Evolutionary conservation across 2,797 vertebrate genomes (phyloP), one percentile per base, ranked within the genome.

Genomic region (Esox masquinongy): DNA sequence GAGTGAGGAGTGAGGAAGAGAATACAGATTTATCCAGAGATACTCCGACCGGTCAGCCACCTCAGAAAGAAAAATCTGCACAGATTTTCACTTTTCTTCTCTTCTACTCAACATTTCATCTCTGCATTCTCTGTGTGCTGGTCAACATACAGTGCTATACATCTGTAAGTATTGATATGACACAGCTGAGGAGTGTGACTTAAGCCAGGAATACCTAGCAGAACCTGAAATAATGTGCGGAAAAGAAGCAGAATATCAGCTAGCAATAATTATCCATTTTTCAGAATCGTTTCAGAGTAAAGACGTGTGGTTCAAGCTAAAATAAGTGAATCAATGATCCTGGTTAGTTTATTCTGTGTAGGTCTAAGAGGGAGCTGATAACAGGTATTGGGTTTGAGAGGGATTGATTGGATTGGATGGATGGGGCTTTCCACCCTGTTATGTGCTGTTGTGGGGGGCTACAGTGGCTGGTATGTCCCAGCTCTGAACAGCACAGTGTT

Each of bases 1-100:
- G 43, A 64, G 31, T 34, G 53, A 53, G 56, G 49, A 14, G 64
- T 53, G 34, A 31, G 34, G 16, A 34, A 24, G 22, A 50, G 71
- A 70, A 83, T 83, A 84, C 83, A 81, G 77, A 86, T 87, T 80
- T 71, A 79, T 75, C 79, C 82, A 75, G 77, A 73, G 73, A 80
- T 79, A 66, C 70, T 81, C 69, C 22, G 56, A 24, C n/a, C 53
- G n/a, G n/a, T 75, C 49, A 47, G 72, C 69, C 43, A 68, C 15
- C 68, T 69, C 77, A 77, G 66, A 76, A 80, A 49, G 29, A 64
- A 31, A 22, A 31, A 70, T 29, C n/a, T 19, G 22, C 26, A 71
- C 19, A 64, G 39, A 15, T 69, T 72, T 75, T 50, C 43, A 50
- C 70, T 67, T 56, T 73, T 68, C 70, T 77, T 73, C 29, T 72